Evolutionary conservation across 2,888 invertebrate species (phyloP).

Genomic region (Opisthograptis luteolata): DNA sequence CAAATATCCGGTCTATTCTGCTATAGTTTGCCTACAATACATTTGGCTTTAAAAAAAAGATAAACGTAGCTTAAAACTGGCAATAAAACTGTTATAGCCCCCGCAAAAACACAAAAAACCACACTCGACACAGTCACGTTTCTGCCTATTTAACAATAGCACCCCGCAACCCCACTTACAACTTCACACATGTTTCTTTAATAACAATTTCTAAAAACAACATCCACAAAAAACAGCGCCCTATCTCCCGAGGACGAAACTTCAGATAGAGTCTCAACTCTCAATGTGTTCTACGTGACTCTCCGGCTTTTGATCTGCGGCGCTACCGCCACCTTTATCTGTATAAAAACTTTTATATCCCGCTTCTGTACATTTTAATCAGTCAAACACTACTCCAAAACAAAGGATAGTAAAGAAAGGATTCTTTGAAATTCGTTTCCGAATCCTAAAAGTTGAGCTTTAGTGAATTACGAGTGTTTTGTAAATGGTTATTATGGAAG

Average conservation of each 20-base stretch:
- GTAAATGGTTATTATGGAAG: slow-evolving; percentile 30
- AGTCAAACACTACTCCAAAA: slow-evolving; percentile 54
- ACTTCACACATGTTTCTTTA: slow-evolving; percentile 65
- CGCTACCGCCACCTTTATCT: slow-evolving; percentile 70
- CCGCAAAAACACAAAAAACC: slow-evolving; percentile 3
- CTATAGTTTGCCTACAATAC: too few species aligned
- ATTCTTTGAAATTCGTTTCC: slow-evolving; percentile 74
- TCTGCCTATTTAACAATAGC: slow-evolving; percentile 42
- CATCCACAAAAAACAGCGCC: slow-evolving; percentile 72
- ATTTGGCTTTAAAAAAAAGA: not conserved
- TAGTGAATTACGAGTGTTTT: slow-evolving; percentile 57
- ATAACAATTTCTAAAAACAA: slow-evolving; percentile 71
- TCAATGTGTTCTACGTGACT: slow-evolving; percentile 74
- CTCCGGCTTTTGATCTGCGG: slow-evolving; percentile 66
- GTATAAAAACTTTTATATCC: slow-evolving; percentile 67
- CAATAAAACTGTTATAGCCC: not conserved
- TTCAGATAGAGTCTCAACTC: slow-evolving; percentile 70
- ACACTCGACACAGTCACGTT: slow-evolving; percentile 53
- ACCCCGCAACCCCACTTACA: slow-evolving; percentile 52
- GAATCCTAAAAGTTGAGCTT: slow-evolving; percentile 66
- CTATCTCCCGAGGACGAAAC: slow-evolving; percentile 52
- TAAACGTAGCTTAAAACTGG: not conserved
- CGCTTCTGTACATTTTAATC: slow-evolving; percentile 82
- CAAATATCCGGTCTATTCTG: too few species aligned
- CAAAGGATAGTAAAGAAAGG: too few species aligned